These are phyloP conservation scores for Lerista edwardsae DNA, from an alignment of 2,797 vertebrate genomes.

Conservation along the genomic window DNA sequence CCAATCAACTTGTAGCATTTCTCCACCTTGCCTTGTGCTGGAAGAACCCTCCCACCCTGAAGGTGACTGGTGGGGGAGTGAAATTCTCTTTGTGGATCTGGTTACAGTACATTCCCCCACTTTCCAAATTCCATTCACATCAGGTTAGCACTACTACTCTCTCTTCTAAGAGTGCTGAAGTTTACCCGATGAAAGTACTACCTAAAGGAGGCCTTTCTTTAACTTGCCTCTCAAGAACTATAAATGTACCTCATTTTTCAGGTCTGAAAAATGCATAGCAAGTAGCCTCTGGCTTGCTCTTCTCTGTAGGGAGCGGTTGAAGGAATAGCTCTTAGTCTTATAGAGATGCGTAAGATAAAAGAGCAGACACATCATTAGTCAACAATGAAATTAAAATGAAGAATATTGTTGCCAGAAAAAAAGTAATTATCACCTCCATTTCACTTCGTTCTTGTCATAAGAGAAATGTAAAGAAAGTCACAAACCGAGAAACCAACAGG, in stretches of 20 bases:
- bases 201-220: slow-evolving; percentile 45
- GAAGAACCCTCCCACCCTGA: no score
- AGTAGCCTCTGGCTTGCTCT: slow-evolving; percentile 48
- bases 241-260: slow-evolving; percentile 49
- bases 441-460: slow-evolving; percentile 37
- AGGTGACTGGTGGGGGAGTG: no score
- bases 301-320: slow-evolving; percentile 55
- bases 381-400: slow-evolving; percentile 68
- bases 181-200: slow-evolving; percentile 33
- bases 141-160: slow-evolving; percentile 9
- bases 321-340: slow-evolving; percentile 42
- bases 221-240: slow-evolving; percentile 49
- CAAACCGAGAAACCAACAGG: neutral
- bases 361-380: slow-evolving; percentile 61
- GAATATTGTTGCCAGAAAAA: slow-evolving; percentile 35
- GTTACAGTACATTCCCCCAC: neutral
- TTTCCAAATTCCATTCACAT: neutral
- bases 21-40: no score
- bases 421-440: slow-evolving; percentile 59
- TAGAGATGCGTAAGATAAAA: slow-evolving; percentile 53
- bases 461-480: slow-evolving; percentile 4
- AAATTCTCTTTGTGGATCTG: neutral
- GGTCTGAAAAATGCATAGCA: slow-evolving; percentile 52
- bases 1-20: no score
- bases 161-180: slow-evolving; percentile 36